Percentiles rank a stretch among this genome's conserved stretches.
Evolutionary conservation across 2,113 vertebrate genomes (phyloP).

Genomic region (Notarius quadriscutis): DNA sequence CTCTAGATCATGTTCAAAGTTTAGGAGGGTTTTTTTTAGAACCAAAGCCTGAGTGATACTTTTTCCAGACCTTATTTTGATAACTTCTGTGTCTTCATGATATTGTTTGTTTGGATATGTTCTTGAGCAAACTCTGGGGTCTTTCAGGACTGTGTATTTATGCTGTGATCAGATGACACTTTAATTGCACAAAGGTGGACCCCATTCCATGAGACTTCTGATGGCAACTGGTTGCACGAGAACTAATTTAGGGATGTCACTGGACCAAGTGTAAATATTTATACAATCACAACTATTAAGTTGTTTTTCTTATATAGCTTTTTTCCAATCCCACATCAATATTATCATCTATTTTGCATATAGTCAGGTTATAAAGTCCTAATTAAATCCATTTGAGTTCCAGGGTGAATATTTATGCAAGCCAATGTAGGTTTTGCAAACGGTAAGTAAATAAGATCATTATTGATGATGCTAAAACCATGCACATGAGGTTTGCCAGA

Average conservation of each 20-base stretch:
- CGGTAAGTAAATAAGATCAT: constrained; percentile 16
- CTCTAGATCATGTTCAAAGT: not conserved
- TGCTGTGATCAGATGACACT: not conserved
- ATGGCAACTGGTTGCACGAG: not conserved
- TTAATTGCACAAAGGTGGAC: not conserved
- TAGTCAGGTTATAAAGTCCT: not conserved
- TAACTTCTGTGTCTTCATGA: not conserved
- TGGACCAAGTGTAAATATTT: not conserved
- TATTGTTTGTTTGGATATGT: not conserved
- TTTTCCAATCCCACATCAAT: not conserved
- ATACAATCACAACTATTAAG: not conserved
- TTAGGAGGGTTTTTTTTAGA: not conserved
- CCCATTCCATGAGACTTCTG: not conserved
- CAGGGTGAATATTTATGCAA: not conserved
- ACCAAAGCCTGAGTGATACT: not conserved
- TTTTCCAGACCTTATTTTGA: not conserved
- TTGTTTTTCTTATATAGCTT: not conserved
- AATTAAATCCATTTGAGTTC: not conserved
- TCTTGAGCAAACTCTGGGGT: not conserved
- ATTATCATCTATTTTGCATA: not conserved
- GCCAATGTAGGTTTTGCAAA: constrained; percentile 6
- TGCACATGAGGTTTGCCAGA: not conserved
- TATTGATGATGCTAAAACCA: constrained; percentile 25
- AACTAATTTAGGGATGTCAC: not conserved
- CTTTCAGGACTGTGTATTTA: not conserved